Evolutionary conservation across 1,140 invertebrate species (phyloP), one percentile per base, ranked within the genome.

Genomic region (Panagrolaimus sp.): DNA sequence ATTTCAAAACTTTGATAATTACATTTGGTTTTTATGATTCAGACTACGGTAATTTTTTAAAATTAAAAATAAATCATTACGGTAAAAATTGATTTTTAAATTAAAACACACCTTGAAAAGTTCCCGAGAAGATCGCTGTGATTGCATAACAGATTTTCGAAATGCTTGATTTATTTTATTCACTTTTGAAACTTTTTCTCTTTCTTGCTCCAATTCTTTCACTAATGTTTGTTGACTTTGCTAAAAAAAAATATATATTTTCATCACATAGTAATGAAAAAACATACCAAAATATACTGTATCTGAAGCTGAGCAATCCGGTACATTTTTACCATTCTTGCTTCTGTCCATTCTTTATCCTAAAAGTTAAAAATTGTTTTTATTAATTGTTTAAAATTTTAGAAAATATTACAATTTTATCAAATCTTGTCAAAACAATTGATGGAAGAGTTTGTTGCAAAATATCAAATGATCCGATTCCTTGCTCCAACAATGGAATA

Each of bases 401-500:
- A n/a, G 1, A 0, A 7, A 0, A 63, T 68, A 32, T 47, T 70
- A 70, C 69, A 14, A 67, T 21, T 46, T 52, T 48, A 14, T 68
- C 43, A 12, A 70, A 43, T 9, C 55, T 38, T 1, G 69, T 21
- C 24, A 70, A 67, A 17, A 70, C 69, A 67, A 70, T 48, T 14
- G 69, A 47, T 44, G 69, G 69, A 17, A 70, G 47, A 55, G 69
- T 63, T 47, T 45, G 62, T 52, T 70, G 69, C 8, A 70, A 24
- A 43, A 67, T 67, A 28, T 70, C 69, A 58, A 68, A 70, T 28
- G 69, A 68, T 0, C 69, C 69, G 9, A 70, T 47, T 28, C 69
- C 69, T 52, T 70, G 21, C 32, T 70, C 69, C 63, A 70, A 66
- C 7, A 70, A 45, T n/a, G 63, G 63, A 47, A 70, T 68, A 21